Evolutionary conservation across 2,113 vertebrate genomes (phyloP), one percentile per base, ranked within the genome.

Genomic region (Cynocephalus volans): DNA sequence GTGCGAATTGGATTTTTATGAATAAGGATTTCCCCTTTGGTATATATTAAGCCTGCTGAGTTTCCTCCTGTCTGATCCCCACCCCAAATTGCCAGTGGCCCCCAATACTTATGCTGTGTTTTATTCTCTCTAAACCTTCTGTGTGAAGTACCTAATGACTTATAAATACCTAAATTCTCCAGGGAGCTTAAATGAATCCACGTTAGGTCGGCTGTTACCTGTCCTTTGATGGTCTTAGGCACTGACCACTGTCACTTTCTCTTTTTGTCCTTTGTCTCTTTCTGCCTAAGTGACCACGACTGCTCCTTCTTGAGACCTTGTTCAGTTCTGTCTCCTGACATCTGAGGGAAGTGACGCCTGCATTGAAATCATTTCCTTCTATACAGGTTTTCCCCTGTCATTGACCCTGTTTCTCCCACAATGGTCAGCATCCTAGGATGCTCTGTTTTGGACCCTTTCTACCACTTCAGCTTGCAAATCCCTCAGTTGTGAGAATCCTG

Each of bases 321-420:
- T 60, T 45, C 56, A 4, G 10, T 31, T 54, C 65, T 91, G n/a
- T 26, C 13, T 64, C 24, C 83, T 72, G 6, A 64, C 83, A 36
- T 64, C 95, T 91, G 90, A 65, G 48, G 96, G 79, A 86, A 85
- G 79, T 65, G 52, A 3, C 6, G 70, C 58, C 9, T 72, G 60
- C 75, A 11, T 18, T 92, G 79, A 82, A 50, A 48, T 65, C 75
- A 64, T 67, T 96, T 91, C 94, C 92, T 88, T 45, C 41, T 31
- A 6, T 14, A 2, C 15, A 36, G 75, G 6, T 12, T 64, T 19
- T 54, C 12, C 41, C 31, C 73, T 33, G 21, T 75, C 15, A 0
- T 62, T 6, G 36, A 45, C 9, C 48, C 14, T 9, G 6, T 48
- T 15, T 33, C 28, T 31, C 13, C 21, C 8, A 28, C 69, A 13